Conservation (phyloP, 1,140 invertebrate species). For the Pachypeltis micranthus region DNA sequence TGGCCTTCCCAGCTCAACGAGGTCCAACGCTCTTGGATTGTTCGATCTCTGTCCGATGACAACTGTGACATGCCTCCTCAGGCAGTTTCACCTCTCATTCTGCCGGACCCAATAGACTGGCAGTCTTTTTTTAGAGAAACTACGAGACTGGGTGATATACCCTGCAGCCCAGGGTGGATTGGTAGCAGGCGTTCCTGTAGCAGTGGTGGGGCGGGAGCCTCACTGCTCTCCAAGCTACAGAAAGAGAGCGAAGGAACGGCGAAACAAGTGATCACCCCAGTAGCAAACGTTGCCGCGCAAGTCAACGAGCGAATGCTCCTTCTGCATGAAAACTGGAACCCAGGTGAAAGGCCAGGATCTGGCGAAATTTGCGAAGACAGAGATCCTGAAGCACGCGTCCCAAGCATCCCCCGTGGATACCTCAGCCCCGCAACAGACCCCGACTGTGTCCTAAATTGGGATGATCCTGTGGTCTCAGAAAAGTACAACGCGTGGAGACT, state of each 20-base stretch:
- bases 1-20: no score
- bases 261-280: not conserved
- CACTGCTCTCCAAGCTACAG: not conserved
- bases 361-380: not conserved
- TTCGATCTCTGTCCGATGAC: no score
- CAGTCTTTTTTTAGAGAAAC: no score
- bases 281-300: not conserved
- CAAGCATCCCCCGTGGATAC: not conserved
- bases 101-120: no score
- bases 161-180: no score
- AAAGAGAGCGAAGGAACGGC: not conserved
- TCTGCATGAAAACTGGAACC: not conserved
- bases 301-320: not conserved
- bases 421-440: not conserved
- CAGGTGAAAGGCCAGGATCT: not conserved
- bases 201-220: not conserved
- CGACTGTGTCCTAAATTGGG: not conserved
- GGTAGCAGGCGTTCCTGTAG: not conserved
- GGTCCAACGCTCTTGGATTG: no score
- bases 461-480: not conserved
- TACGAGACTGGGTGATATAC: no score
- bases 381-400: no score
- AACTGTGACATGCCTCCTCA: no score
- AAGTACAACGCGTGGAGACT: not conserved
- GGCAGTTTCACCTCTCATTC: no score